These are phyloP conservation scores for Prosopocoilus inquinatus DNA, from an alignment of 2,888 invertebrate genomes.

Conservation along the genomic window DNA sequence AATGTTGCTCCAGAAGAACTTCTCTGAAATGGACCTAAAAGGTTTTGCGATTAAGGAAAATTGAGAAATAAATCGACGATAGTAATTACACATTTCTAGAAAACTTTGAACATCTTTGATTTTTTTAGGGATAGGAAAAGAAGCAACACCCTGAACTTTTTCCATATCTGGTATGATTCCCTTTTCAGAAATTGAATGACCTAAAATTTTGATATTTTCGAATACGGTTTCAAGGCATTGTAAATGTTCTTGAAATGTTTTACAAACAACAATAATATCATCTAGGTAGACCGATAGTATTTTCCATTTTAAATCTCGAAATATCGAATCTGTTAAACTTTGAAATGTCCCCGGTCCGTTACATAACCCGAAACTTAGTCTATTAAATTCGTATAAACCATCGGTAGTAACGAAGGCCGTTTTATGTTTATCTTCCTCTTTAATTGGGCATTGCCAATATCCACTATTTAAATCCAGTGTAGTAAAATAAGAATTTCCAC, in stretches of 20 bases:
- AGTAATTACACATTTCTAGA: slow-evolving; percentile 19
- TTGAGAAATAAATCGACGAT: slow-evolving; percentile 20
- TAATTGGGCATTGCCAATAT: not conserved
- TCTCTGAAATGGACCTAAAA: slow-evolving; percentile 10
- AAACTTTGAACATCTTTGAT: slow-evolving; percentile 18
- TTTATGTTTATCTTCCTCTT: not conserved
- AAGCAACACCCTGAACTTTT: slow-evolving; percentile 25
- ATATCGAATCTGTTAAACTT: slow-evolving; percentile 27
- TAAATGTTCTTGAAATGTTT: slow-evolving; percentile 27
- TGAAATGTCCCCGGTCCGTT: slow-evolving; percentile 32
- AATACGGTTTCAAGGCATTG: slow-evolving; percentile 26
- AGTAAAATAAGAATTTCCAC: not conserved
- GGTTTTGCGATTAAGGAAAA: slow-evolving; percentile 18
- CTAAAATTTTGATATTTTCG: slow-evolving; percentile 8
- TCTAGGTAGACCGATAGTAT: slow-evolving; percentile 30
- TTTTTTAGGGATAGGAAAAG: slow-evolving; percentile 23
- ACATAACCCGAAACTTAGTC: slow-evolving; percentile 29
- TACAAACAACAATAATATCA: slow-evolving; percentile 31
- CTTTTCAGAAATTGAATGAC: slow-evolving; percentile 23
- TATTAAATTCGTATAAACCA: not conserved
- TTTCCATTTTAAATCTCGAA: slow-evolving; percentile 20
- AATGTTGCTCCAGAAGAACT: slow-evolving; percentile 6
- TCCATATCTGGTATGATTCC: slow-evolving; percentile 27
- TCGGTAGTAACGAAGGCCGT: not conserved
- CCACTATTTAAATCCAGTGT: not conserved